phyloP scores from a whole-genome alignment of 64 coral and sea anemone genomes.

The Stichodactyla mertensii region DNA sequence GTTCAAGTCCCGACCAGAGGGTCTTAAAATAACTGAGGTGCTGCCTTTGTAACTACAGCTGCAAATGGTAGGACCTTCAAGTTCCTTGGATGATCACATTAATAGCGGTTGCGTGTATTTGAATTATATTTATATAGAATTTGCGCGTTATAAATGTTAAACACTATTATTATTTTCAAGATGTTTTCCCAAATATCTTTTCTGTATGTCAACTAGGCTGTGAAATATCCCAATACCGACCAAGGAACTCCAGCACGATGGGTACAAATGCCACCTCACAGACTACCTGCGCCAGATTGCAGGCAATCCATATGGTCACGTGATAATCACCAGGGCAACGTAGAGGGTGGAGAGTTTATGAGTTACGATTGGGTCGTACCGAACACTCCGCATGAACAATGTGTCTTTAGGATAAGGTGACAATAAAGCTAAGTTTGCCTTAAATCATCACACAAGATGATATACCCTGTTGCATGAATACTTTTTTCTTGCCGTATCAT shows the following conservation, averaged over 20 bases:
- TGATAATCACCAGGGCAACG: conserved; percentile 99
- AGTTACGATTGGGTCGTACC: conserved; percentile 87
- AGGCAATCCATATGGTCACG: conserved; percentile 91
- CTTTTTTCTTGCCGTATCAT: too few species aligned
- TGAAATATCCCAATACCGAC: not conserved
- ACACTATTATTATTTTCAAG: too few species aligned
- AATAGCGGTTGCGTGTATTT: too few species aligned
- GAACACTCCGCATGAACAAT: conserved; percentile 64
- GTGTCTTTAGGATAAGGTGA: conserved; percentile 79
- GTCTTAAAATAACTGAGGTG: too few species aligned
- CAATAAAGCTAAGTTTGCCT: not conserved
- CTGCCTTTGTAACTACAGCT: too few species aligned
- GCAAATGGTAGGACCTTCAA: too few species aligned
- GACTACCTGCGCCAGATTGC: conserved; percentile 74
- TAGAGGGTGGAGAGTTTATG: conserved; percentile 70
- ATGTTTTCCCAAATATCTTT: not conserved
- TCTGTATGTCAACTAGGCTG: not conserved
- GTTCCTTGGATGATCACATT: too few species aligned
- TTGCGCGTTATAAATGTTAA: too few species aligned
- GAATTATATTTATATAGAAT: too few species aligned
- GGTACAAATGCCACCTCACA: conserved; percentile 62
- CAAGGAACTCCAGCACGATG: conserved; percentile 26
- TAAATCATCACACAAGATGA: too few species aligned
- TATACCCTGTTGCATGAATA: too few species aligned
- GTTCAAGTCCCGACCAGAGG: too few species aligned